These are phyloP conservation scores for Arctopsyche grandis DNA, from an alignment of 1,140 invertebrate species.

Conservation along the genomic window DNA sequence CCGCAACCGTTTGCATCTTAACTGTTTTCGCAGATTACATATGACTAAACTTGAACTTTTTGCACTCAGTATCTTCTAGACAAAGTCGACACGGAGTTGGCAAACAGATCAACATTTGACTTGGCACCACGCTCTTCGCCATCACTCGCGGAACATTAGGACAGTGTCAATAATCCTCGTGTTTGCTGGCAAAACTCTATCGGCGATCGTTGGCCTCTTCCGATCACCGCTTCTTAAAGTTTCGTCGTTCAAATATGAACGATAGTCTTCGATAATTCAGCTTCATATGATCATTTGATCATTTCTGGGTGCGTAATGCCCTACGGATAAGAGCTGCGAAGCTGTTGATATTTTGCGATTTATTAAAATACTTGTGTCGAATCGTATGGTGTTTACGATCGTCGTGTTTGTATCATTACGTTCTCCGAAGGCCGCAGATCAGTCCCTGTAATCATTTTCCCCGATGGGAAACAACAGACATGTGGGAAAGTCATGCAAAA, in stretches of 20 bases:
- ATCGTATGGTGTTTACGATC: not conserved
- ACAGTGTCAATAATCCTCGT: not conserved
- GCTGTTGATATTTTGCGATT: too few species aligned
- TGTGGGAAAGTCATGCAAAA: constrained; percentile 19
- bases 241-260: too few species aligned
- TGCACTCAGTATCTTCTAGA: not conserved
- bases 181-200: not conserved
- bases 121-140: not conserved
- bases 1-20: not conserved
- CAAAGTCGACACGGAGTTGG: not conserved
- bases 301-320: too few species aligned
- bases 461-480: not conserved
- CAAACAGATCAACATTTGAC: constrained; percentile 1
- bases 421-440: not conserved
- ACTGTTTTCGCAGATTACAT: not conserved
- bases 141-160: not conserved
- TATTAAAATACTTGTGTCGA: too few species aligned
- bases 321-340: too few species aligned
- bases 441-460: constrained; percentile 16
- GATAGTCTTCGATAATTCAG: too few species aligned
- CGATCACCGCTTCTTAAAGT: too few species aligned
- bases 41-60: constrained; percentile 5
- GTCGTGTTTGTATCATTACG: not conserved
- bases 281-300: too few species aligned
- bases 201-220: not conserved